phyloP scores from a whole-genome alignment of 2,888 invertebrate genomes.

The Tetragonisca angustula region DNA sequence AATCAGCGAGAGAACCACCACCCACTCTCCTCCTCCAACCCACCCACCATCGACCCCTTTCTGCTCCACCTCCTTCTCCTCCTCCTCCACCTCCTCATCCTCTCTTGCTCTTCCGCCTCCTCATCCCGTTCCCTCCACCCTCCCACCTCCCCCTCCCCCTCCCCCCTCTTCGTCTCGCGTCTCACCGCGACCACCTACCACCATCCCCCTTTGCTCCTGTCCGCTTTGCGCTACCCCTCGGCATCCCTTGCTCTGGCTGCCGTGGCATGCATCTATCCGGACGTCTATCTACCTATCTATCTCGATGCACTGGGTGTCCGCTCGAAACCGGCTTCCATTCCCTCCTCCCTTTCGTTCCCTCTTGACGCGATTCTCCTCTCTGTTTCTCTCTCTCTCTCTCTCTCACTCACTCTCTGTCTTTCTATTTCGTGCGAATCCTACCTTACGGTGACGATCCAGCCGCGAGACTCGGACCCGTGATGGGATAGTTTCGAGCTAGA shows the following conservation, averaged over 20 bases:
- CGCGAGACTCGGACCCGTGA: constrained; percentile 34
- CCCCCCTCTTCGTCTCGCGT: constrained; percentile 51
- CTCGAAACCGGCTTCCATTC: constrained; percentile 68
- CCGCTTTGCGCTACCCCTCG: constrained; percentile 66
- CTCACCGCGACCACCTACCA: constrained; percentile 57
- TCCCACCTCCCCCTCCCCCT: too few species aligned
- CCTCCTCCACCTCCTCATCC: constrained; percentile 57
- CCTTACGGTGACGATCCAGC: constrained; percentile 32
- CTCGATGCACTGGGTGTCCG: constrained; percentile 77
- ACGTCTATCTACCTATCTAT: constrained; percentile 75
- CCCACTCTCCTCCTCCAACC: constrained; percentile 56
- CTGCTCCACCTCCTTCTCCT: constrained; percentile 65
- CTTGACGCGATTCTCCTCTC: background rate
- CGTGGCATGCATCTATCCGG: constrained; percentile 75
- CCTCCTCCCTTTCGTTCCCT: constrained; percentile 49
- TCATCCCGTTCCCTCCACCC: constrained; percentile 34
- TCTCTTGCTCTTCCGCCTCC: constrained; percentile 64
- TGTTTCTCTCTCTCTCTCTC: constrained; percentile 36
- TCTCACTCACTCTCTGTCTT: constrained; percentile 2
- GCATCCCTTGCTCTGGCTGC: constrained; percentile 71
- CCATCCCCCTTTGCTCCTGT: constrained; percentile 57
- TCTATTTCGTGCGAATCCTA: constrained; percentile 18
- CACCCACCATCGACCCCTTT: constrained; percentile 66
- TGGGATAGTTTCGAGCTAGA: constrained; percentile 46
- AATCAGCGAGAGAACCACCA: constrained; percentile 83